Evolutionary conservation across 1,140 invertebrate species (phyloP), one percentile per base, ranked within the genome.

Genomic region (Drosophila trapezifrons): DNA sequence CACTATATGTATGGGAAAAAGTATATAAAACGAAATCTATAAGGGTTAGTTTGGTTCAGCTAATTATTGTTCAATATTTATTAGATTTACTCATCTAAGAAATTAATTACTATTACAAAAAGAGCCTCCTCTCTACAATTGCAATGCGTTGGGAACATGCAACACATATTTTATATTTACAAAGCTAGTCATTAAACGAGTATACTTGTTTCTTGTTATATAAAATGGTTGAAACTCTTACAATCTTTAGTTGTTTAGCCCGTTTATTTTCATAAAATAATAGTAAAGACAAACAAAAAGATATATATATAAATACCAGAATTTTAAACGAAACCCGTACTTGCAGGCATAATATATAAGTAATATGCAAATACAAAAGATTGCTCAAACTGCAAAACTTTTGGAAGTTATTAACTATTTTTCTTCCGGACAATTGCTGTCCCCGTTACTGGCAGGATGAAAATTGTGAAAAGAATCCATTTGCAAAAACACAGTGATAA

Each of bases 51-150:
- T 38, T 38, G 32, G 18, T 25, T 27, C 64, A 55, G 47, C 40
- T 37, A 56, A 70, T 56, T 69, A 69, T 37, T 55, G 66, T 70
- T 55, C 40, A 69, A 70, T 69, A 69, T 32, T 67, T 45, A 64
- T 37, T 66, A 59, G 42, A 46, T 20, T 37, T 35, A 69, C 22
- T n/a, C n/a, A n/a, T n/a, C 20, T 38, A 52, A 69, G 49, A 35
- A 70, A 54, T 20, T 43, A 35, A 67, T 32, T 64, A 29, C 60
- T 47, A 49, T 47, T 29, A 29, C 35, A n/a, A 38, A 20, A 20
- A 22, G 37, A 58, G n/a, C 20, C 37, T 58, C 18, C 49, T 52
- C 32, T 57, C 40, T 40, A 55, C 52, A n/a, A 27, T 20, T 25
- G n/a, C 27, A 66, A 63, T 66, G 8, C 38, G 32, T 38, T 64